Evolutionary conservation across 1,140 invertebrate genomes (phyloP).

Genomic region (Drosophila setifemur): DNA sequence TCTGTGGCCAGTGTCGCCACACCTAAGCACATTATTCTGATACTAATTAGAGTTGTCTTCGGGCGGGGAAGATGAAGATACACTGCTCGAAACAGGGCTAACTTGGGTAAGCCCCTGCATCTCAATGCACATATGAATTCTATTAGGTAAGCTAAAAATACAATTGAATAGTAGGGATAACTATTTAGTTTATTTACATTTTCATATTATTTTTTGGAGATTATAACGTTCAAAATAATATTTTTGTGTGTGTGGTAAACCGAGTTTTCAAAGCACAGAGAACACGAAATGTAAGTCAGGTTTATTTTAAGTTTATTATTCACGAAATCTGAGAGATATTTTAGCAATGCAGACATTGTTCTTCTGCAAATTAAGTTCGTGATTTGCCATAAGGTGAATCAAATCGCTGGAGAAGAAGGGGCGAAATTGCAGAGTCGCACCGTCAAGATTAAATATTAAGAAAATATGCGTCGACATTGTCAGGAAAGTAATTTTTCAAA

Average conservation of each 20-base stretch:
- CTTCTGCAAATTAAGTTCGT: not conserved
- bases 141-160: no score
- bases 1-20: constrained; percentile 32
- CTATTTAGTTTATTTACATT: no score
- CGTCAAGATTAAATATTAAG: constrained; percentile 26
- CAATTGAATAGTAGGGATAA: no score
- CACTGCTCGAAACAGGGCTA: not conserved
- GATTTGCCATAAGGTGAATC: constrained; percentile 1
- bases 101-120: no score
- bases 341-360: not conserved
- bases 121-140: no score
- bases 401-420: not conserved
- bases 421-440: not conserved
- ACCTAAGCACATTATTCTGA: constrained; percentile 60
- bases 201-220: no score
- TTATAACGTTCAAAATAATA: not conserved
- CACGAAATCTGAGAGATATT: not conserved
- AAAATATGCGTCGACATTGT: not conserved
- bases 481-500: constrained; percentile 21
- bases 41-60: constrained; percentile 65
- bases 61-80: constrained; percentile 8
- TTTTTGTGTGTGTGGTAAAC: not conserved
- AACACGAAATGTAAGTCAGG: not conserved
- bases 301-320: constrained; percentile 19
- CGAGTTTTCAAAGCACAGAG: not conserved